Conservation (phyloP, 2,113 vertebrate genomes). For the Panthera tigris region DNA sequence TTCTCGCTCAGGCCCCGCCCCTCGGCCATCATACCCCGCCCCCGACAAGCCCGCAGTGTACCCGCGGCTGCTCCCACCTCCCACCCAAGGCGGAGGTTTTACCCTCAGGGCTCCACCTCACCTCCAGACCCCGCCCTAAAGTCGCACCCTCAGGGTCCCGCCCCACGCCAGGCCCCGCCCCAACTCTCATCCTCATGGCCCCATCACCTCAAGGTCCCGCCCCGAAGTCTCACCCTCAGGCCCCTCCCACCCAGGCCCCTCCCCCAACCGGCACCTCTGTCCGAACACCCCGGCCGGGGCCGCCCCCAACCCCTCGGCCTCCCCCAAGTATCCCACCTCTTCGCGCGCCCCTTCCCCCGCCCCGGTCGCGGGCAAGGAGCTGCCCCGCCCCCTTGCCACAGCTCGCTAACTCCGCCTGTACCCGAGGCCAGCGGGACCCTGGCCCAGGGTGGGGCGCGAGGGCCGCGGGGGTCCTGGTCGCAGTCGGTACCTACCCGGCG, state of each 20-base stretch:
- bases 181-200: not conserved
- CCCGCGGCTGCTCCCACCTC: not conserved
- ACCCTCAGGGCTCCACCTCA: not conserved
- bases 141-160: not conserved
- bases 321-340: not conserved
- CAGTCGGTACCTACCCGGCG: conserved; percentile 70
- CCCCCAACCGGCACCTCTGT: not conserved
- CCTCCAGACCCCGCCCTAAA: not conserved
- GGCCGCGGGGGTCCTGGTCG: not conserved
- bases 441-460: not conserved
- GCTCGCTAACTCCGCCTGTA: conserved; percentile 33
- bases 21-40: not conserved
- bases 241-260: not conserved
- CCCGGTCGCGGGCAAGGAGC: not conserved
- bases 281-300: not conserved
- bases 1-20: not conserved
- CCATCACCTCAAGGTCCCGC: not conserved
- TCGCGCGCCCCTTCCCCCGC: not conserved
- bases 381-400: conserved; percentile 58
- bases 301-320: not conserved
- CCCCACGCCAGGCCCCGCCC: not conserved
- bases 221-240: not conserved
- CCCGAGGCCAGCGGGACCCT: not conserved
- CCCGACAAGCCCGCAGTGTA: not conserved
- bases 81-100: accelerated